A percentile compares a stretch with the other conserved stretches of the same genome.
These are phyloP conservation scores for Lepetodrilus schrolli DNA, from an alignment of 2,888 invertebrate species.

Conservation along the genomic window DNA sequence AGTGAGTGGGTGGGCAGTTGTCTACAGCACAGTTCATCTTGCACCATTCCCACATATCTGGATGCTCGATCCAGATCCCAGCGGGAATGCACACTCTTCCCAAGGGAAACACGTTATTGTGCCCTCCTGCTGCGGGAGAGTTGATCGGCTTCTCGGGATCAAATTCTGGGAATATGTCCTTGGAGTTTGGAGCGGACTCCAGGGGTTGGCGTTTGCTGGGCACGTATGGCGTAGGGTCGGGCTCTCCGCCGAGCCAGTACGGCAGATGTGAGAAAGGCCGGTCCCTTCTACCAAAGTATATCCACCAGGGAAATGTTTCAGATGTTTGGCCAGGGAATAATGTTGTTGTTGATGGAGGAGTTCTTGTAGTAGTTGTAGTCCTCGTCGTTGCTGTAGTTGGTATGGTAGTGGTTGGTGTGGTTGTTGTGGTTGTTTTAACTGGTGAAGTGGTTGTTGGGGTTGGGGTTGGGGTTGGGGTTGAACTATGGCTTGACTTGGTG, in stretches of 20 bases:
- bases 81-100: constrained; percentile 28
- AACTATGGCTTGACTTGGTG: neutral
- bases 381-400: constrained; percentile 24
- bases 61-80: constrained; percentile 20
- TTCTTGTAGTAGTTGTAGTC: constrained; percentile 23
- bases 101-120: neutral
- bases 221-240: neutral
- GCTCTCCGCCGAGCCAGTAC: constrained; percentile 21
- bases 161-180: neutral
- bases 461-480: neutral
- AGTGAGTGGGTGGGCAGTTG: constrained; percentile 33
- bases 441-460: neutral
- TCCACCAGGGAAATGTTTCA: constrained; percentile 29
- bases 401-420: neutral
- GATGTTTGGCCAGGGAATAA: neutral
- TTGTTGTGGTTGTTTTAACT: neutral
- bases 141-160: neutral
- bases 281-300: constrained; percentile 10
- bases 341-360: constrained; percentile 8
- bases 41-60: constrained; percentile 38
- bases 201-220: neutral
- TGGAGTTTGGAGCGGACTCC: neutral
- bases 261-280: constrained; percentile 18
- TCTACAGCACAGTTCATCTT: constrained; percentile 32
- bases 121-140: neutral